phyloP scores from a whole-genome alignment of 1,140 invertebrate species.

The Hylaeus anthracinus region DNA sequence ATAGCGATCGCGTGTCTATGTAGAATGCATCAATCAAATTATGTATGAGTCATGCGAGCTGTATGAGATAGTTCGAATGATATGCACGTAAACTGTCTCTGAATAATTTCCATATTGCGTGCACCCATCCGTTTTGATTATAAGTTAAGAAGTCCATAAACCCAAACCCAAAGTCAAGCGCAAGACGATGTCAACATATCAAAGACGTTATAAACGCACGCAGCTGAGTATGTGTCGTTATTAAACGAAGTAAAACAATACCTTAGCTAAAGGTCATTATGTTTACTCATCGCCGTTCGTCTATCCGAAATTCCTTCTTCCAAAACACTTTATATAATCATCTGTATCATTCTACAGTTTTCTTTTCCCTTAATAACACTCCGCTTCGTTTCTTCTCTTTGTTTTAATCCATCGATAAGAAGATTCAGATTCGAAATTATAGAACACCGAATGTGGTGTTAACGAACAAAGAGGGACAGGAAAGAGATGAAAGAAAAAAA shows the following conservation, averaged over 20 bases:
- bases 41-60: conserved; percentile 2
- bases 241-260: conserved; percentile 27
- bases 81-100: neutral
- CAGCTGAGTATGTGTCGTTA: neutral
- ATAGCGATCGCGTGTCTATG: neutral
- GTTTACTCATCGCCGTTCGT: neutral
- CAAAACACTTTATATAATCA: neutral
- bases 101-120: neutral
- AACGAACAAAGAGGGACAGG: too few species aligned
- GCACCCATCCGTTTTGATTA: neutral
- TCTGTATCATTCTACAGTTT: too few species aligned
- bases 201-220: too few species aligned
- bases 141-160: too few species aligned
- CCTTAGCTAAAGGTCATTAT: conserved; percentile 18
- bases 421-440: too few species aligned
- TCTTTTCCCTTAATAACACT: too few species aligned
- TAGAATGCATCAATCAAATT: neutral
- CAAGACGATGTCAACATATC: neutral
- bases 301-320: neutral
- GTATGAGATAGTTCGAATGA: neutral
- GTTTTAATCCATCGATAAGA: too few species aligned
- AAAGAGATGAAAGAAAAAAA: too few species aligned
- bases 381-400: too few species aligned
- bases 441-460: too few species aligned
- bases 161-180: neutral